Evolutionary conservation across 2,113 vertebrate species (phyloP), one percentile per base, ranked within the genome.

Genomic region (Cranoglanis bouderius): DNA sequence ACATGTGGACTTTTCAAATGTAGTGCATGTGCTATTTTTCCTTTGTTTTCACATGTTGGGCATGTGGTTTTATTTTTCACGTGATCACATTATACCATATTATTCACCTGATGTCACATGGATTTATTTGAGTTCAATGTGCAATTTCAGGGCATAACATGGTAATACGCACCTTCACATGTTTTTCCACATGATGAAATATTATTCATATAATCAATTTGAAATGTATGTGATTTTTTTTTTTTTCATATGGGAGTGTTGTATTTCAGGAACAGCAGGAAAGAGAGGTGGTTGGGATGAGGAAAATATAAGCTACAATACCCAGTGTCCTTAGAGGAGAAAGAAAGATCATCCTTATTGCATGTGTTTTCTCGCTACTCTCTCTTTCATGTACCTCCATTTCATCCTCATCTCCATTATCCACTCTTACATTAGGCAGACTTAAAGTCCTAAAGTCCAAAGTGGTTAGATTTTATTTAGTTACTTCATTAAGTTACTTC

Each of bases 311-410:
- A 77, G 89, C 92, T 89, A 92, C 89, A 92, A 91, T 89, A 89
- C 88, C 90, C 82, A 92, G 84, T 93, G 95, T 95, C 95, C 95
- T 95, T 96, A 94, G 94, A 89, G 89, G 92, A 91, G 91, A 93
- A 92, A 40, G 85, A 92, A 94, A 94, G 93, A 94, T 94, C 93
- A 95, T 94, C 94, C 94, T 94, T 87, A 93, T 91, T 90, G 63
- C 78, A 38, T 82, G 78, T 83, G 59, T 57, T 84, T 88, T 87
- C 65, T 72, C 46, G 85, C 57, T 86, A 70, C 81, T 63, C 55
- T 32, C 87, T 57, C 81, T 81, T 84, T 84, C 82, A 21, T 80
- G 26, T 40, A 57, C 84, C 19, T 84, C 57, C 63, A 72, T 72
- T 84, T 72, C 51, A 87, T 86, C 80, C 57, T 84, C 70, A 38